Evolutionary conservation across 2,113 vertebrate species (phyloP).

Genomic region (Xenus cinereus): DNA sequence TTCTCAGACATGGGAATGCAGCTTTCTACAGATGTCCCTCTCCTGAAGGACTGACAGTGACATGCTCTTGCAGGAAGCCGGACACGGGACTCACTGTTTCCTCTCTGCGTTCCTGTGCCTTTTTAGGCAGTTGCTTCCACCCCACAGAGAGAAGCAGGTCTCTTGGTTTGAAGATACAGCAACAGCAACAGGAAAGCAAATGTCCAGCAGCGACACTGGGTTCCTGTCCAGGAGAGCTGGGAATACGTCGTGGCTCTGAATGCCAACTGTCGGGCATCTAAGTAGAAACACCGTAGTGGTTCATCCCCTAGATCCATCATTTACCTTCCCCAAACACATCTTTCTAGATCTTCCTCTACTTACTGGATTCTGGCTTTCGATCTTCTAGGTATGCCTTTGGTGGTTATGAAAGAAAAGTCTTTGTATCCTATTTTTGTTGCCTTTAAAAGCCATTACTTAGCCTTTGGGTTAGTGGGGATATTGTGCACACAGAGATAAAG

Average conservation of each 20-base stretch:
- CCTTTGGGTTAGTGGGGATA: background rate
- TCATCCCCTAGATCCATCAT: background rate
- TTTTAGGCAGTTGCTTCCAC: background rate
- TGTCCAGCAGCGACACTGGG: rapidly evolving
- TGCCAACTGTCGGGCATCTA: background rate
- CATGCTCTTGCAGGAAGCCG: background rate
- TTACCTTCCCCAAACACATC: background rate
- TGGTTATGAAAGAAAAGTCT: background rate
- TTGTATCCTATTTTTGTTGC: background rate
- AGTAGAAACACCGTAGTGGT: background rate
- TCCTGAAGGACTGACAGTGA: rapidly evolving
- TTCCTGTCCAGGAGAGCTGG: background rate
- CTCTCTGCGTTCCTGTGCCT: background rate
- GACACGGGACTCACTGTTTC: rapidly evolving
- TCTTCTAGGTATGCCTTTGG: background rate
- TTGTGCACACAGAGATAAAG: background rate
- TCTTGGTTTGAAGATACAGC: background rate
- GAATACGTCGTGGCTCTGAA: background rate
- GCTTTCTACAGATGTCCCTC: background rate
- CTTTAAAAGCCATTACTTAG: background rate
- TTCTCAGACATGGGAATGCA: background rate
- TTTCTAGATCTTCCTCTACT: background rate
- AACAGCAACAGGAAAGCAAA: background rate
- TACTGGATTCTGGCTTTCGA: background rate
- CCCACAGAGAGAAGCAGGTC: background rate